Evolutionary conservation across 2,888 invertebrate genomes (phyloP).

Genomic region (Nysson spinosus): DNA sequence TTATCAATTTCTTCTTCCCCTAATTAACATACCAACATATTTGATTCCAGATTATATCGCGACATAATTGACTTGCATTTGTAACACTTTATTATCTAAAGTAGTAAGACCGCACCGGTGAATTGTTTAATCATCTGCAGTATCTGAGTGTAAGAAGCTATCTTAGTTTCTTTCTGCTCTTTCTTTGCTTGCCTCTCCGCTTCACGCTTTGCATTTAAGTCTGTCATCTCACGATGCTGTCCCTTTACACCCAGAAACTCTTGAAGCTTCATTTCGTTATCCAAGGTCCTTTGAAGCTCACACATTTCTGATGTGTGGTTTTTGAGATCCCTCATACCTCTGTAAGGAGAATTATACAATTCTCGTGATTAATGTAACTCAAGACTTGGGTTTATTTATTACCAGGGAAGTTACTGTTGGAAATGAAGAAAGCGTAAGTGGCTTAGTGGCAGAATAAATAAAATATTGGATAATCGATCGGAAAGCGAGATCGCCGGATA

Average conservation of each 20-base stretch:
- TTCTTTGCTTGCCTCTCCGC: slow-evolving; percentile 84
- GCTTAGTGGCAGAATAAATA: slow-evolving; percentile 11
- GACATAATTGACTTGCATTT: too few species aligned
- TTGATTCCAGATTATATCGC: too few species aligned
- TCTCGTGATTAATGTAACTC: too few species aligned
- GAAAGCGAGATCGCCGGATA: slow-evolving; percentile 31
- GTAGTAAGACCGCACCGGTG: slow-evolving; percentile 61
- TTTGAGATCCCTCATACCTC: slow-evolving; percentile 79
- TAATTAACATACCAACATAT: background rate
- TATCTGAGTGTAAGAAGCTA: slow-evolving; percentile 86
- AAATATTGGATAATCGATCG: slow-evolving; percentile 28
- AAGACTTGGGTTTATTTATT: too few species aligned
- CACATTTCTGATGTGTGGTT: slow-evolving; percentile 86
- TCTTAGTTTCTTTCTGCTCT: slow-evolving; percentile 84
- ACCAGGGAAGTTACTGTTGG: slow-evolving; percentile 4
- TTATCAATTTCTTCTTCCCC: slow-evolving; percentile 84
- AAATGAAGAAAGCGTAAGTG: slow-evolving; percentile 7
- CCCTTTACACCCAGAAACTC: slow-evolving; percentile 92
- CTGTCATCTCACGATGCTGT: slow-evolving; percentile 86
- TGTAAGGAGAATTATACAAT: too few species aligned
- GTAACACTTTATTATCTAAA: too few species aligned
- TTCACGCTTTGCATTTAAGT: slow-evolving; percentile 86
- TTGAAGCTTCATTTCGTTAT: slow-evolving; percentile 90
- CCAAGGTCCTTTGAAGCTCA: slow-evolving; percentile 90
- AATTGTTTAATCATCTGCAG: slow-evolving; percentile 84